Evolutionary conservation across 1,140 invertebrate species (phyloP), one percentile per base, ranked within the genome.

Genomic region (Reticulitermes speratus): DNA sequence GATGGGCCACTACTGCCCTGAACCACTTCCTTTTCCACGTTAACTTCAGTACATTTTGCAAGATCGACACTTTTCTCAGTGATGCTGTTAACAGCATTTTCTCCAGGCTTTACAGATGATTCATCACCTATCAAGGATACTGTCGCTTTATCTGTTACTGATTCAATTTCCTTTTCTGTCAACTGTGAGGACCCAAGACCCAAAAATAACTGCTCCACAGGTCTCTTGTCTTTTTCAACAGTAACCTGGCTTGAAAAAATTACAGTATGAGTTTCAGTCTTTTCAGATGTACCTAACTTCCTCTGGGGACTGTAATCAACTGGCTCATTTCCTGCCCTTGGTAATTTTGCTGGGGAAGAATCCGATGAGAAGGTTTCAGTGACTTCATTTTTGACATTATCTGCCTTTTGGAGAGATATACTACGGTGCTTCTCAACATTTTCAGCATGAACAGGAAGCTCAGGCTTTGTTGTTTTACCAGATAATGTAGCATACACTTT

Each of bases 181-280:
- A 83, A 83, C 23, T n/a, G 52, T 30, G 75, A 85, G 45, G 65
- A 85, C 0, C 85, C 65, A 38, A 38, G 85, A 38, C 85, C 85
- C 75, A 85, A 85, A 85, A 85, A 85, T 30, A 85, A 85, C 48
- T 38, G 44, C 55, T 85, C 65, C 32, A 32, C 19, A n/a, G 85
- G 85, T 75, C 30, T 55, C 75, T 69, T 85, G 8, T 52, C 45
- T 75, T 2, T 30, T 75, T 75, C 65, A 25, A 75, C 8, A 75
- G n/a, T 75, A 75, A 25, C n/a, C n/a, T 25, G n/a, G 25, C n/a
- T 30, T 75, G 65, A 75, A 30, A 75, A 75, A 75, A 75, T 6
- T 75, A 6, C 8, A 75, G 65, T 25, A 75, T 8, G 25, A 75
- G n/a, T 75, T 30, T 75, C n/a, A 75, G 25, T n/a, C 65, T 75